These are phyloP conservation scores for Trichosurus vulpecula DNA, from an alignment of 2,797 vertebrate species.

Conservation along the genomic window DNA sequence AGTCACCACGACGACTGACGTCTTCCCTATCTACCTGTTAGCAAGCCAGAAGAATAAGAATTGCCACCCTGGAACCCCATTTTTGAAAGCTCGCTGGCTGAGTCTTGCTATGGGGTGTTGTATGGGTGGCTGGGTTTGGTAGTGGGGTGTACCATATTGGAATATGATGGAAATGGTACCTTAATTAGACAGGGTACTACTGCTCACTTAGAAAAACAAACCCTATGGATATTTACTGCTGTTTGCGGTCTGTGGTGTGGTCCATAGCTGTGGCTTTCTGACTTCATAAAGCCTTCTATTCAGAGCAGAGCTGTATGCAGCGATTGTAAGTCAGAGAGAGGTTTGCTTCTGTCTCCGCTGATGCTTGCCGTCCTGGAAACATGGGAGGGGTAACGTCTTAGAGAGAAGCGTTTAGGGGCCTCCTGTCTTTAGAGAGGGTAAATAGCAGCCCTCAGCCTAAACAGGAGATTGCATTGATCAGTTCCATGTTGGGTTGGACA, in stretches of 20 bases:
- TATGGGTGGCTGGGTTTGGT: neutral
- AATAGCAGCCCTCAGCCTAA: neutral
- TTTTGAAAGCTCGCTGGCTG: neutral
- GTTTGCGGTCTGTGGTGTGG: constrained; percentile 70
- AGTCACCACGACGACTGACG: neutral
- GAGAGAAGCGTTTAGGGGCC: neutral
- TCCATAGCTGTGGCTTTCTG: constrained; percentile 57
- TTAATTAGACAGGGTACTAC: constrained; percentile 49
- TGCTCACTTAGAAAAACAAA: constrained; percentile 41
- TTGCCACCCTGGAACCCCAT: neutral
- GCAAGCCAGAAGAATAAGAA: neutral
- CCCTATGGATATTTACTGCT: constrained; percentile 65
- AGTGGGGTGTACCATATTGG: neutral
- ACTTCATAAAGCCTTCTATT: constrained; percentile 80
- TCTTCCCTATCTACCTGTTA: neutral
- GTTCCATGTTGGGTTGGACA: neutral
- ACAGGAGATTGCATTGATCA: neutral
- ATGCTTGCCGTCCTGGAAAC: constrained; percentile 61
- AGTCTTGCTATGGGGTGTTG: neutral
- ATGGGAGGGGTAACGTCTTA: constrained; percentile 48
- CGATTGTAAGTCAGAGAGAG: constrained; percentile 26
- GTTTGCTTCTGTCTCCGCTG: constrained; percentile 70
- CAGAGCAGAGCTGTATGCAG: constrained; percentile 63
- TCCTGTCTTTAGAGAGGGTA: neutral
- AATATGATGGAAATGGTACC: neutral